Base-by-base conservation (phyloP, 64 coral and sea anemone species). In the Actinia tenebrosa region DNA sequence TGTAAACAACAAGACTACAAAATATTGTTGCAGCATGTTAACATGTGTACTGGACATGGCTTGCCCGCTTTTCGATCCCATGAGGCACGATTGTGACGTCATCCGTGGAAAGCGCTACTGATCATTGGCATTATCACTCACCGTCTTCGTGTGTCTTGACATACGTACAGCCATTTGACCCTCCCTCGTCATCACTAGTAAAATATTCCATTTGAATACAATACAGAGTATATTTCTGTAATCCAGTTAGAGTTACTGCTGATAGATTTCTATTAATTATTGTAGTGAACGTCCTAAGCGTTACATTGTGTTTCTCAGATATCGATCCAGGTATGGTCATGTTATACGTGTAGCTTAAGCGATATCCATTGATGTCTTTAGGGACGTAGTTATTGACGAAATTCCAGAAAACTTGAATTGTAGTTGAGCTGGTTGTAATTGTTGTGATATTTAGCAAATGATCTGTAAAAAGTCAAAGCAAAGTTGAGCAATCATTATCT, bases 171-270 rank as follows among this genome's bases (percentile, higher is more conserved):
- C 79, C 79, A 45, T 81, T 53, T 5, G 44, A 50, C 7, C 50
- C 79, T 11, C 50, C 50, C 22, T 53, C 79, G 8, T 53, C 22
- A 22, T 23, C 22, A 18, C 15, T 16, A 19, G 50, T 53, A 10
- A 81, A 7, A 37, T 50, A 50, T 22, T 37, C 43, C 46, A 91
- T 83, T 45, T 58, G 79, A 60, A 91, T 23, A 17, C 90, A 91
- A 83, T 87, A 91, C 23, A 80, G 53, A 18, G 90, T 87, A 59
- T 87, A 75, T 10, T 69, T 52, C 27, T 46, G 64, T 17, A 91
- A 86, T n/a, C 80, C 23, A 54, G 16, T 53, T 52, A 91, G 53
- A 6, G 53, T 77, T 14, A 87, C 60, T 16, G 45, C 69, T 19
- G 30, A 82, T 22, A 58, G 8, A 58, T 85, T 42, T 15, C 3